These are phyloP conservation scores for Donacobius atricapilla DNA, from an alignment of 2,113 vertebrate species.

Conservation along the genomic window DNA sequence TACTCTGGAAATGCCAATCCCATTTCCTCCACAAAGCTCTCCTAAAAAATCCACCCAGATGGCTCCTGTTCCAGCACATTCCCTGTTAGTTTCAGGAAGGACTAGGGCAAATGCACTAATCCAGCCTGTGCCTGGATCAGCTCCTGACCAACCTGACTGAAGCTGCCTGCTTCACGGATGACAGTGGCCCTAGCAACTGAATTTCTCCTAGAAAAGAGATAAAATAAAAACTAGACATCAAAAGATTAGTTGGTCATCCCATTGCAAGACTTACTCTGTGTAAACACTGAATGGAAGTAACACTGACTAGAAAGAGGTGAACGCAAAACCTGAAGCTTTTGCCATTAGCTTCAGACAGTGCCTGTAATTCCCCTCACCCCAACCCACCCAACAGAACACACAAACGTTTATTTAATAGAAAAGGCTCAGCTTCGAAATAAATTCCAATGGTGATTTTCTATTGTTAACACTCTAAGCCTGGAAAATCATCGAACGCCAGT, in stretches of 20 bases:
- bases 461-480: not conserved
- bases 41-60: not conserved
- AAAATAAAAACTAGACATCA: not conserved
- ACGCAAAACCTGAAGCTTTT: not conserved
- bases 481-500: not conserved
- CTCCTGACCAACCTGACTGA: not conserved
- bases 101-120: not conserved
- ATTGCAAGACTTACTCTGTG: not conserved
- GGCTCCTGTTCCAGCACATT: not conserved
- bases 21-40: not conserved
- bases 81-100: not conserved
- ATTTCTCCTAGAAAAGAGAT: not conserved
- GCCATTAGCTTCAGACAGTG: not conserved
- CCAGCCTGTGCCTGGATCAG: not conserved
- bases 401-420: not conserved
- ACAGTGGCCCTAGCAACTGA: not conserved
- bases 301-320: not conserved
- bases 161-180: not conserved
- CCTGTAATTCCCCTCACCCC: not conserved
- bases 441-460: not conserved
- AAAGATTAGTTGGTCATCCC: not conserved
- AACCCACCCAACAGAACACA: not conserved
- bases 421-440: not conserved
- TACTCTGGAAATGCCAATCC: not conserved
- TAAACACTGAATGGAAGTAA: slow-evolving; percentile 35